phyloP scores from a whole-genome alignment of 2,113 vertebrate genomes.

The Apus apus region DNA sequence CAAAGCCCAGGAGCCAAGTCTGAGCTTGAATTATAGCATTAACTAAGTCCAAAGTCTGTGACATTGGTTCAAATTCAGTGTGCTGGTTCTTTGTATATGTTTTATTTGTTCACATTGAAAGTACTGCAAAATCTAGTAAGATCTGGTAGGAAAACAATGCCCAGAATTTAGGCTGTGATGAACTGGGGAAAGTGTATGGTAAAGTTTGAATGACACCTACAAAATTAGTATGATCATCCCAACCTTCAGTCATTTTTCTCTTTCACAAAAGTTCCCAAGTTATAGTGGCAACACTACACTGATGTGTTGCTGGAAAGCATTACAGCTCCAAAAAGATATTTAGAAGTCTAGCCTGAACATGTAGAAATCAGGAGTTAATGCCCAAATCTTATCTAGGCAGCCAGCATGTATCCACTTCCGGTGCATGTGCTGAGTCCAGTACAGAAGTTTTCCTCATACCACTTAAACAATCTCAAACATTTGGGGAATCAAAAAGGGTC shows the following conservation, averaged over 20 bases:
- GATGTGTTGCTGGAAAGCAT: not conserved
- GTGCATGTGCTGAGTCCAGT: not conserved
- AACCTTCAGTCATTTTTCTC: not conserved
- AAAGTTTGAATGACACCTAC: not conserved
- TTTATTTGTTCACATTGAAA: not conserved
- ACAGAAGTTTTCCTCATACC: not conserved
- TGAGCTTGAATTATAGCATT: not conserved
- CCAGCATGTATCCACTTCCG: not conserved
- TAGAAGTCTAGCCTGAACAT: not conserved
- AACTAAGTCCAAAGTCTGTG: not conserved
- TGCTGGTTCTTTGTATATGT: not conserved
- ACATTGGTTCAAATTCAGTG: not conserved
- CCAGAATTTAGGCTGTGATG: not conserved
- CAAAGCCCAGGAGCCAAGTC: not conserved
- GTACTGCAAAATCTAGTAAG: not conserved
- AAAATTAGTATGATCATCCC: not conserved
- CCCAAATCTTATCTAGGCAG: not conserved
- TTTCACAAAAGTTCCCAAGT: not conserved
- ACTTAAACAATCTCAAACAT: not conserved
- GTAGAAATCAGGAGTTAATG: not conserved
- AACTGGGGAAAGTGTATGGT: not conserved
- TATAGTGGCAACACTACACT: not conserved
- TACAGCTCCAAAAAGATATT: not conserved
- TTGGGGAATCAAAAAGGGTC: not conserved
- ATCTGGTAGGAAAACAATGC: not conserved